Conservation (phyloP, 2,797 vertebrate genomes). For the Moxostoma hubbsi region DNA sequence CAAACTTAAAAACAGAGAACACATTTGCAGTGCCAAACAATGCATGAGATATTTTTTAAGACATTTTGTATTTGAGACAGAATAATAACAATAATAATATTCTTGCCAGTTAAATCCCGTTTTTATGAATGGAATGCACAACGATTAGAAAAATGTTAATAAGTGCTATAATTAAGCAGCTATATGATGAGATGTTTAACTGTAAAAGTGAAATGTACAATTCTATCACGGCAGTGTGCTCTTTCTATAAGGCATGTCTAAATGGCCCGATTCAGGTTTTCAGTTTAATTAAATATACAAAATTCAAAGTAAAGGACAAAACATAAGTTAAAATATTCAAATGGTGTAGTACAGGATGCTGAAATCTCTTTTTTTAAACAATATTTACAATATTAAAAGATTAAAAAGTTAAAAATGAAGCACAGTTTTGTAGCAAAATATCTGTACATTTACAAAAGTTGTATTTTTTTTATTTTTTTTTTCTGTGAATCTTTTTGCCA, state of each 20-base stretch:
- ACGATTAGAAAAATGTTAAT: neutral
- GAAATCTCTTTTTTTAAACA: constrained; percentile 86
- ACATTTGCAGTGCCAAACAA: constrained; percentile 82
- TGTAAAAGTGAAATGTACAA: neutral
- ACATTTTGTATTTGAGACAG: no score
- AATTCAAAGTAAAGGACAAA: constrained; percentile 66
- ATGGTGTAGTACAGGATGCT: constrained; percentile 89
- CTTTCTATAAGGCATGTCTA: constrained; percentile 52
- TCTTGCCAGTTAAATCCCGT: constrained; percentile 82
- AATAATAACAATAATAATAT: constrained; percentile 46
- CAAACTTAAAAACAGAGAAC: constrained; percentile 82
- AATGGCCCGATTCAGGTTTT: constrained; percentile 73
- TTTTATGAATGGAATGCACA: constrained; percentile 47
- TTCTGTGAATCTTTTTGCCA: constrained; percentile 41
- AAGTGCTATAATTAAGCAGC: neutral
- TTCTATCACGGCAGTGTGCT: constrained; percentile 46
- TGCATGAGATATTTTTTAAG: constrained; percentile 74
- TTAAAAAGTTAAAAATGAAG: constrained; percentile 76
- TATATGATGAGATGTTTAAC: constrained; percentile 12
- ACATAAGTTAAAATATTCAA: constrained; percentile 99
- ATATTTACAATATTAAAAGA: constrained; percentile 95
- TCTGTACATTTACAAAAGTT: constrained; percentile 94
- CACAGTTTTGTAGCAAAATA: constrained; percentile 85
- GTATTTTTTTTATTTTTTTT: constrained; percentile 50
- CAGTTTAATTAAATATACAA: constrained; percentile 94